Conservation (phyloP, 2,888 invertebrate species). For the Trichopoda pennipes region DNA sequence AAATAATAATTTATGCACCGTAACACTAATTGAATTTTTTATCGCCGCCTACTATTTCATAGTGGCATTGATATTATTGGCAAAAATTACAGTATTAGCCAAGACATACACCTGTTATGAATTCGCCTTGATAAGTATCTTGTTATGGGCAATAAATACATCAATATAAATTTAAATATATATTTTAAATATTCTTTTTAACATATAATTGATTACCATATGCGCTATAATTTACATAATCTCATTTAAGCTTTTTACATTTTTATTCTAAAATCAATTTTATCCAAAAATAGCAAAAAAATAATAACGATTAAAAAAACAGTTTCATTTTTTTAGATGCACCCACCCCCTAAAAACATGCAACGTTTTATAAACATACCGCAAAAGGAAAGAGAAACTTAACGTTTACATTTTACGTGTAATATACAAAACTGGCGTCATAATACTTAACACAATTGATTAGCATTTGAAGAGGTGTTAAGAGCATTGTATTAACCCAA, state of each 20-base stretch:
- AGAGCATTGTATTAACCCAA: constrained; percentile 41
- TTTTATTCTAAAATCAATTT: not conserved
- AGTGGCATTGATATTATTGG: no score
- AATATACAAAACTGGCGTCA: not conserved
- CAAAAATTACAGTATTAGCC: no score
- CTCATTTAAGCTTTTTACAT: not conserved
- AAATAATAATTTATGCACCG: no score
- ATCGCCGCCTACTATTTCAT: no score
- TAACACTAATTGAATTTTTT: no score
- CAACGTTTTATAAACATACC: constrained; percentile 6
- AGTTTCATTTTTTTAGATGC: not conserved
- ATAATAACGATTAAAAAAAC: not conserved
- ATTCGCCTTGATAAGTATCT: no score
- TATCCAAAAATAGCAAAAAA: not conserved
- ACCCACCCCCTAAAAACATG: not conserved
- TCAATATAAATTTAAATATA: not conserved
- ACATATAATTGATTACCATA: not conserved
- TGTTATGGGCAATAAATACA: no score
- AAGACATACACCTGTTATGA: no score
- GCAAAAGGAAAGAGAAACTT: constrained; percentile 29
- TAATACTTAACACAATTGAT: constrained; percentile 31
- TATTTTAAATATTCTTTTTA: not conserved
- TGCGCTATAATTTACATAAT: not conserved
- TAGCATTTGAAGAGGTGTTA: constrained; percentile 16
- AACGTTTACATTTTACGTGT: not conserved